Conservation (phyloP, 2,113 vertebrate species). For the Laticauda laticaudata region DNA sequence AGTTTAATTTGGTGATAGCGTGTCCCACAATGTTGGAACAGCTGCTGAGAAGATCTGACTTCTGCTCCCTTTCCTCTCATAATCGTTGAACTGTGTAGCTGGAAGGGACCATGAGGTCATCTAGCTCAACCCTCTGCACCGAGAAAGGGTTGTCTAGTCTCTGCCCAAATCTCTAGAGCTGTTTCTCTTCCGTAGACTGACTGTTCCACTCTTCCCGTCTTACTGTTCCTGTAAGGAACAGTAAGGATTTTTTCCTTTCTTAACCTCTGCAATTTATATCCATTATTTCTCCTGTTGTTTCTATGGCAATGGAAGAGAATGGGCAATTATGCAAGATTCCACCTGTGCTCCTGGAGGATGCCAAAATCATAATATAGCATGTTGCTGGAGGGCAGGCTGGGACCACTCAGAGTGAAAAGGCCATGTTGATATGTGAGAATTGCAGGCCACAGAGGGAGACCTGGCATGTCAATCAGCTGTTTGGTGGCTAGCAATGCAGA, state of each 20-base stretch:
- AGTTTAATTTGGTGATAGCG: not conserved
- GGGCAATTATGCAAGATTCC: not conserved
- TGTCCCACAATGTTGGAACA: not conserved
- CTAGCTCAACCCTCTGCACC: not conserved
- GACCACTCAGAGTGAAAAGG: not conserved
- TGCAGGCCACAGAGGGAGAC: not conserved
- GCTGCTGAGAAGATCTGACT: not conserved
- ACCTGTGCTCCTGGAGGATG: not conserved
- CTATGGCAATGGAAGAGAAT: not conserved
- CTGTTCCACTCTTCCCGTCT: not conserved
- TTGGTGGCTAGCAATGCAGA: not conserved
- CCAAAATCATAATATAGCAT: not conserved
- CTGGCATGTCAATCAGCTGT: not conserved
- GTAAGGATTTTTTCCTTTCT: not conserved
- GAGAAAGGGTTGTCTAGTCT: not conserved
- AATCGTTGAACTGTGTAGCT: not conserved
- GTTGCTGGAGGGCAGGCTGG: not conserved
- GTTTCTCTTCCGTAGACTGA: not conserved
- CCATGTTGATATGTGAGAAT: not conserved
- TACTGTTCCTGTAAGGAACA: not conserved
- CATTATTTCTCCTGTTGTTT: not conserved
- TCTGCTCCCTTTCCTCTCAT: not conserved
- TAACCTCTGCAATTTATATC: not conserved
- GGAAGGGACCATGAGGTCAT: not conserved
- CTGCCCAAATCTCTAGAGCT: not conserved